Conservation (phyloP, 2,113 vertebrate genomes). For the Tetraodon nigroviridis region DNA sequence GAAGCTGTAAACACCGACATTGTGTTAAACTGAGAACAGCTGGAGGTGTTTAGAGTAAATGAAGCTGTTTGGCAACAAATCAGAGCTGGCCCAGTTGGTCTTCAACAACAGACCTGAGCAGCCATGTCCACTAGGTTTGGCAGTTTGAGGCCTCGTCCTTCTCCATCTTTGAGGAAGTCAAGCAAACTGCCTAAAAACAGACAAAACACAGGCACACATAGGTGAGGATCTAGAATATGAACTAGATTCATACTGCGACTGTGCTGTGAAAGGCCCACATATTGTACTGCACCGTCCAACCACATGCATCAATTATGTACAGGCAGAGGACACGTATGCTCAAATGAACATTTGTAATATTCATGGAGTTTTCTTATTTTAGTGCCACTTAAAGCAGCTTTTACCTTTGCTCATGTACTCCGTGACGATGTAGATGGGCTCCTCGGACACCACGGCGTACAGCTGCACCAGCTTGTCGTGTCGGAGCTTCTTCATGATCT, state of each 20-base stretch:
- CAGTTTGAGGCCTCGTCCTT: slow-evolving; percentile 90
- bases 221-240: neutral
- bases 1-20: slow-evolving; percentile 3
- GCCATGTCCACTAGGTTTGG: slow-evolving; percentile 99
- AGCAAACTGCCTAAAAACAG: slow-evolving; percentile 87
- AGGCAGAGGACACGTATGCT: slow-evolving; percentile 6
- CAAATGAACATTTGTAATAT: slow-evolving; percentile 28
- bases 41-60: neutral
- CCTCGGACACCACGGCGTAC: slow-evolving; percentile 96
- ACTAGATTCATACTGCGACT: neutral
- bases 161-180: slow-evolving; percentile 93
- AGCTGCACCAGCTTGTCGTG: slow-evolving; percentile 98
- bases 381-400: slow-evolving; percentile 3
- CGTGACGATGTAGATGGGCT: slow-evolving; percentile 98
- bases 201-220: neutral
- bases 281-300: slow-evolving; percentile 11
- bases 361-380: slow-evolving; percentile 15
- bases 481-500: slow-evolving; percentile 99
- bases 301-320: slow-evolving; percentile 36
- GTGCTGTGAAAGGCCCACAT: neutral
- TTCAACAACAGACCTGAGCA: slow-evolving; percentile 80
- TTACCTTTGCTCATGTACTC: slow-evolving; percentile 99
- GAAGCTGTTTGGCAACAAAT: neutral
- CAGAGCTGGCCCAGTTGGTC: neutral
- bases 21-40: slow-evolving; percentile 6